Conservation (phyloP, 1,140 invertebrate genomes). For the Hycleus cichorii region DNA sequence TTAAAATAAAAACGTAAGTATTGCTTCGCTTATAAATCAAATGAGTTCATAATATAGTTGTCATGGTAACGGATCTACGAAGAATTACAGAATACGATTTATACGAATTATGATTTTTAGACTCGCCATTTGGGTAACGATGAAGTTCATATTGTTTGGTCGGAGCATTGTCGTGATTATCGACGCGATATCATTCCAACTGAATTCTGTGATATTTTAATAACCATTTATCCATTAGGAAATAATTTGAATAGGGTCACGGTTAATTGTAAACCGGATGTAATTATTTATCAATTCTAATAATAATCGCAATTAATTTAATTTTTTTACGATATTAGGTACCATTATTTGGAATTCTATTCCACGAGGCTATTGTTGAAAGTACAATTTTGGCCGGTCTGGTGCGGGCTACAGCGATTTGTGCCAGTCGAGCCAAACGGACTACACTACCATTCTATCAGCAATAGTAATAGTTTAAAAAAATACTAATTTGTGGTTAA, state of each 20-base stretch:
- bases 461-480: conserved; percentile 64
- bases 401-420: conserved; percentile 84
- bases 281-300: too few relatives aligned
- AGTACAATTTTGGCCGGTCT: conserved; percentile 76
- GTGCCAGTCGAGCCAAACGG: conserved; percentile 85
- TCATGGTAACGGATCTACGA: too few relatives aligned
- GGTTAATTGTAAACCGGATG: conserved; percentile 77
- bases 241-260: conserved; percentile 77
- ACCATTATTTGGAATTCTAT: conserved; percentile 92
- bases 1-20: too few relatives aligned
- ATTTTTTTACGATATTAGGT: conserved; percentile 33
- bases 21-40: too few relatives aligned
- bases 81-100: not conserved
- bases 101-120: conserved; percentile 44
- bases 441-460: conserved; percentile 83
- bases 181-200: conserved; percentile 95
- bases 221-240: conserved; percentile 90
- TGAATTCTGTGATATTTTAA: conserved; percentile 98
- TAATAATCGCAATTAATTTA: too few relatives aligned
- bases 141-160: conserved; percentile 99
- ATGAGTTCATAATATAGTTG: too few relatives aligned
- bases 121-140: conserved; percentile 96
- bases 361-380: conserved; percentile 88
- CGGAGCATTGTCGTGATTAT: conserved; percentile 93
- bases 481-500: not conserved